phyloP scores from a whole-genome alignment of 2,113 vertebrate species.

The Stegostoma tigrinum region DNA sequence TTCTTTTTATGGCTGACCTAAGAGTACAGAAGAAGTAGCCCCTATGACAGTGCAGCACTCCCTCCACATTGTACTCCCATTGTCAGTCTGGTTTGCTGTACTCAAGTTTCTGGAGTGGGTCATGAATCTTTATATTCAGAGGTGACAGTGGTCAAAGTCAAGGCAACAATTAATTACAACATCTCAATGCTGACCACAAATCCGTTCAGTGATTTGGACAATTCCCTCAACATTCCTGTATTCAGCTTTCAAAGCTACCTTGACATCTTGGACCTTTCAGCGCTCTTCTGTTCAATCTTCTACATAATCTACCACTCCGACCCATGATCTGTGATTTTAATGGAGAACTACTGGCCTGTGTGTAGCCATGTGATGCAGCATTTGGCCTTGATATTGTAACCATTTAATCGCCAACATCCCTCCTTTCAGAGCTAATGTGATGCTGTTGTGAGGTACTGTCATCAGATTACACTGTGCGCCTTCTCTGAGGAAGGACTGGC shows the following conservation, averaged over 20 bases:
- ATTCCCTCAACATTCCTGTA: background rate
- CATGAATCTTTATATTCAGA: background rate
- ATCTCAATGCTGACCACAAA: background rate
- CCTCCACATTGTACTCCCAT: background rate
- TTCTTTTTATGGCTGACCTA: too few species aligned
- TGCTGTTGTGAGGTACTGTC: background rate
- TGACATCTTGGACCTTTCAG: background rate
- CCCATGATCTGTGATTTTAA: too few species aligned
- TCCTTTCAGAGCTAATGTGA: background rate
- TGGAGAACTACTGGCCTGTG: background rate
- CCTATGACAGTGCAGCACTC: background rate
- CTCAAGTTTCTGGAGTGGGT: background rate
- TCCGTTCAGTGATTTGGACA: background rate
- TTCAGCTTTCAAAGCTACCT: background rate
- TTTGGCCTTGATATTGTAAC: background rate
- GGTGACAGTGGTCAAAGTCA: background rate
- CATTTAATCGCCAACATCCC: background rate
- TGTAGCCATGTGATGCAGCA: background rate
- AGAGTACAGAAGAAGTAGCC: background rate
- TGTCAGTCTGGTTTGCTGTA: background rate
- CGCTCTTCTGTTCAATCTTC: background rate
- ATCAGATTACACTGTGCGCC: background rate
- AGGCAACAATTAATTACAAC: background rate
- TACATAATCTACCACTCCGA: background rate
- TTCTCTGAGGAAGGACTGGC: background rate